Percentiles rank a stretch among this genome's conserved stretches.
phyloP scores from a whole-genome alignment of 2,888 invertebrate genomes.

The Epirrita christyi region DNA sequence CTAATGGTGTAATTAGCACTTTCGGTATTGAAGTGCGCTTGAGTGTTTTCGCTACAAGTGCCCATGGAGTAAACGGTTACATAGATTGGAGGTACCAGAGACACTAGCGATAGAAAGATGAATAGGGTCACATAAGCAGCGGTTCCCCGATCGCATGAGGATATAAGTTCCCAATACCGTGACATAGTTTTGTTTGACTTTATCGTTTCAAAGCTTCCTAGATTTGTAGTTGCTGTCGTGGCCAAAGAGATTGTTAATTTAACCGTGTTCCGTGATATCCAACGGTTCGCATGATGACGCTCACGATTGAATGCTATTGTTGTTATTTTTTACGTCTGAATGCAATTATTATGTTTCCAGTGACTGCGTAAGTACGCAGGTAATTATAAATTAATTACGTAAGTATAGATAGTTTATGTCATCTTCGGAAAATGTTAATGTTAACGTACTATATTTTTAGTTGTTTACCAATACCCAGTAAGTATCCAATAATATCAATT shows the following conservation, averaged over 20 bases:
- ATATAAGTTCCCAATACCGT: conserved; percentile 10
- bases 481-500: too few relatives aligned
- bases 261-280: background rate
- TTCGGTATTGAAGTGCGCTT: conserved; percentile 52
- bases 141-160: conserved; percentile 38
- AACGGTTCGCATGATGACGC: conserved; percentile 7
- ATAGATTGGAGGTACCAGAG: conserved; percentile 63
- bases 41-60: conserved; percentile 59
- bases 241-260: conserved; percentile 4
- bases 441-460: too few relatives aligned
- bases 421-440: too few relatives aligned
- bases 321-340: too few relatives aligned
- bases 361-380: background rate
- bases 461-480: too few relatives aligned
- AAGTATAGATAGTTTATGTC: too few relatives aligned
- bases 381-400: too few relatives aligned
- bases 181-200: conserved; percentile 2
- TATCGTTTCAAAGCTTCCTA: conserved; percentile 13
- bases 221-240: conserved; percentile 2
- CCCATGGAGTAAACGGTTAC: conserved; percentile 55
- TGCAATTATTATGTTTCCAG: background rate
- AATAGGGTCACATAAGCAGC: conserved; percentile 53
- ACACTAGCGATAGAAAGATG: conserved; percentile 51
- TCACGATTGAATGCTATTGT: background rate
- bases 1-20: conserved; percentile 2